phyloP scores from a whole-genome alignment of 2,797 vertebrate genomes.

The Otolemur crassicaudatus region DNA sequence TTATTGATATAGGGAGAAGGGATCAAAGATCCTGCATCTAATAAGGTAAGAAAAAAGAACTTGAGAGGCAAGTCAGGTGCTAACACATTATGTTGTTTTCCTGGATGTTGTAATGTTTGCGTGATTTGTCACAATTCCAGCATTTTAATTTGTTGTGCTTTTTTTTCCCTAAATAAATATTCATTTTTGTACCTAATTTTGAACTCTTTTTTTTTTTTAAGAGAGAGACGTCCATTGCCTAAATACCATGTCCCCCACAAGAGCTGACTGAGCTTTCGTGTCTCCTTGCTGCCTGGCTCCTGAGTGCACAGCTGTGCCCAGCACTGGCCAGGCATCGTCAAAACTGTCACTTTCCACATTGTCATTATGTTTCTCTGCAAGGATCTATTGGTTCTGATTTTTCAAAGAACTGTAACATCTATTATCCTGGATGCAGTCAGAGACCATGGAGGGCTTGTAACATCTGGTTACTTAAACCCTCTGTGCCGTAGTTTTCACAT shows the following conservation, averaged over 20 bases:
- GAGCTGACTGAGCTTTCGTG: background rate
- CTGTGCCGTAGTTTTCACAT: background rate
- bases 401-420: background rate
- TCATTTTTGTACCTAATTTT: slow-evolving; percentile 25
- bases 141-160: background rate
- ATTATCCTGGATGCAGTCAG: background rate
- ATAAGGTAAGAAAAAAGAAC: background rate
- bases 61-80: background rate
- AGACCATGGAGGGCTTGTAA: background rate
- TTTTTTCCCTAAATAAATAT: slow-evolving; percentile 37
- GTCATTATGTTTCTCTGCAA: background rate
- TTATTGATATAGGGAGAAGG: background rate
- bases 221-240: background rate
- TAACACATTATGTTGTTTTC: background rate
- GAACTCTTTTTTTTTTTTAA: background rate
- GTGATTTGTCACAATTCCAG: background rate
- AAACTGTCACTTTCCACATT: background rate
- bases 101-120: background rate
- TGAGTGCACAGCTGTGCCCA: background rate
- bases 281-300: background rate
- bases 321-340: no score
- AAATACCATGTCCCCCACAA: background rate
- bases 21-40: background rate
- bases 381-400: background rate
- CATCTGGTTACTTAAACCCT: background rate